Evolutionary conservation across 2,888 invertebrate genomes (phyloP).

Genomic region (Athripsodes cinereus): DNA sequence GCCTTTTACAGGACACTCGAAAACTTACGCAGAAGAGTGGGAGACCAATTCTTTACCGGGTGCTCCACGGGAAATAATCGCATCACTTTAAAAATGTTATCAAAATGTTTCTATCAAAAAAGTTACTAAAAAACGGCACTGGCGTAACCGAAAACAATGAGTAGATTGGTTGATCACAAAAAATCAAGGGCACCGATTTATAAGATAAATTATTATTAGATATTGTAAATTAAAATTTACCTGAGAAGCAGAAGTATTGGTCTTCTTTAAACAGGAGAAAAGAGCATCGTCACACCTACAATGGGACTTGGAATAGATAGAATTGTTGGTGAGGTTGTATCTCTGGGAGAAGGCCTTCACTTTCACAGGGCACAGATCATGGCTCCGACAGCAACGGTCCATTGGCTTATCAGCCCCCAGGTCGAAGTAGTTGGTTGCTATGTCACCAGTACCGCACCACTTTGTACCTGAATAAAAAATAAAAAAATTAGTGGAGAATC

Average conservation of each 20-base stretch:
- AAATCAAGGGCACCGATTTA: no score
- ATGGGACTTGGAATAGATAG: slow-evolving; percentile 82
- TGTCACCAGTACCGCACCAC: slow-evolving; percentile 90
- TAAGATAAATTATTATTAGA: no score
- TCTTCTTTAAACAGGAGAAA: slow-evolving; percentile 71
- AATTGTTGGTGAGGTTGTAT: slow-evolving; percentile 79
- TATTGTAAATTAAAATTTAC: no score
- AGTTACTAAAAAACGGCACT: no score
- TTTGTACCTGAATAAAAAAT: slow-evolving; percentile 62
- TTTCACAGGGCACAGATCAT: slow-evolving; percentile 87
- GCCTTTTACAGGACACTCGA: no score
- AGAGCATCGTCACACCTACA: slow-evolving; percentile 82
- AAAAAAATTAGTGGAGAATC: neutral
- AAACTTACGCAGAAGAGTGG: no score
- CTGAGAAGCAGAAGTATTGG: slow-evolving; percentile 65
- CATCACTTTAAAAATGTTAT: no score
- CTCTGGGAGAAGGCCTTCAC: slow-evolving; percentile 60
- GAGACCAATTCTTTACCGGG: no score
- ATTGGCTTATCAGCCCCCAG: slow-evolving; percentile 66
- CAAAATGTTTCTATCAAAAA: no score
- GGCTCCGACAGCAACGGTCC: slow-evolving; percentile 83
- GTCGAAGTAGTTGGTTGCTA: slow-evolving; percentile 78
- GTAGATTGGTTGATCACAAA: no score
- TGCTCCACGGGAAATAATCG: no score
- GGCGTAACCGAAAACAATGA: no score